These are phyloP conservation scores for Drosophila fuyamai DNA, from an alignment of 1,140 invertebrate genomes.

Conservation along the genomic window DNA sequence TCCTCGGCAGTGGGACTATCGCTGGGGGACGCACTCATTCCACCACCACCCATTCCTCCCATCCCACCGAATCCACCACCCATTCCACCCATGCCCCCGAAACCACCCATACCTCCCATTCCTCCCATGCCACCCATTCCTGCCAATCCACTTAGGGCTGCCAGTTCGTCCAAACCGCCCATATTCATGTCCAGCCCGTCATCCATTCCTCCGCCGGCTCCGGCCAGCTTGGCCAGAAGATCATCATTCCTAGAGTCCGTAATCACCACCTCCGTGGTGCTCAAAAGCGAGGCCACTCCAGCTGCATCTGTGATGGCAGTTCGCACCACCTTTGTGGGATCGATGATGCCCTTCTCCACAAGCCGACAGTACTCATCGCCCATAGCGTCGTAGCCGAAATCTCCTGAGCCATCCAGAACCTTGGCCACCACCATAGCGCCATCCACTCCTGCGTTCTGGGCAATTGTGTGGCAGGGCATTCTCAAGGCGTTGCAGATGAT, in stretches of 20 bases:
- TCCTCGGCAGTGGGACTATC: constrained; percentile 25
- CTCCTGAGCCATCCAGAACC: constrained; percentile 89
- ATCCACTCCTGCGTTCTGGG: constrained; percentile 98
- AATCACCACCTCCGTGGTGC: constrained; percentile 98
- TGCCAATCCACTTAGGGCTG: constrained; percentile 34
- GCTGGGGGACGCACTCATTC: background rate
- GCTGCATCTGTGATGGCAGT: constrained; percentile 98
- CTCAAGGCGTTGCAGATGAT: constrained; percentile 96
- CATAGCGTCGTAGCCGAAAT: constrained; percentile 97
- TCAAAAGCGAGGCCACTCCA: constrained; percentile 98
- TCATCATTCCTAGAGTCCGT: constrained; percentile 97
- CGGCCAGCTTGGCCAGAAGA: constrained; percentile 27
- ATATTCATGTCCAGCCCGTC: constrained; percentile 49
- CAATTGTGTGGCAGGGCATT: constrained; percentile 97
- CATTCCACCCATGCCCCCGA: constrained; percentile 40
- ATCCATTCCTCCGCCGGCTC: constrained; percentile 73
- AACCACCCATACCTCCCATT: constrained; percentile 38
- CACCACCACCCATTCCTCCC: background rate
- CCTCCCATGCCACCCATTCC: constrained; percentile 55
- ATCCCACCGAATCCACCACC: constrained; percentile 2
- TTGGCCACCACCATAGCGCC: constrained; percentile 96
- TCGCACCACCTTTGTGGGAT: constrained; percentile 99
- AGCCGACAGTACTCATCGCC: constrained; percentile 97
- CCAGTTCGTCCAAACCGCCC: constrained; percentile 53
- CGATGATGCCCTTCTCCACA: constrained; percentile 98